These are phyloP conservation scores for Donacobius atricapilla DNA, from an alignment of 2,113 vertebrate species.

Conservation along the genomic window DNA sequence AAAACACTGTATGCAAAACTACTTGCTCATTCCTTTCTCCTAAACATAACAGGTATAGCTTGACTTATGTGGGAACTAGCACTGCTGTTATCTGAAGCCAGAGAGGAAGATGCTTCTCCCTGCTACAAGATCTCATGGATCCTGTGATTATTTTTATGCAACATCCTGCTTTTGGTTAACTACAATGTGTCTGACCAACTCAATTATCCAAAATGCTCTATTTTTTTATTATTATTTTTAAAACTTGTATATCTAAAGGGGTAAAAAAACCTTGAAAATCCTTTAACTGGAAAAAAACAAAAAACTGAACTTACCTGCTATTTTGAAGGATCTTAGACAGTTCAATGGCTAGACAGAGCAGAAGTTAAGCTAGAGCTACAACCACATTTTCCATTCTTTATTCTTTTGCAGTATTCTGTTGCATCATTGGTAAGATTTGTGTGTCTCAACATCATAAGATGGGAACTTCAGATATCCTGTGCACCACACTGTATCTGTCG, in stretches of 20 bases:
- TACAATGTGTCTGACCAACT: not conserved
- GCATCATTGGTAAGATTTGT: not conserved
- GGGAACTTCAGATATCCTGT: not conserved
- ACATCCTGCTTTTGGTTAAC: not conserved
- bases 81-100: not conserved
- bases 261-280: constrained; percentile 30
- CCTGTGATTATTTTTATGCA: not conserved
- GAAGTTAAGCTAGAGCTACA: not conserved
- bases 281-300: not conserved
- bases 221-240: not conserved
- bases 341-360: not conserved
- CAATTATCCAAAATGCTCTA: not conserved
- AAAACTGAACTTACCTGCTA: not conserved
- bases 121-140: not conserved
- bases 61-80: constrained; percentile 3
- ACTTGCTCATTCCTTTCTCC: constrained; percentile 16
- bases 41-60: not conserved
- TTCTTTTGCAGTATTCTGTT: not conserved
- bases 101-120: not conserved
- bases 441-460: not conserved
- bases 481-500: not conserved
- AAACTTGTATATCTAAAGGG: constrained; percentile 8
- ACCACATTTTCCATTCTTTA: not conserved
- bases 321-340: not conserved
- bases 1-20: constrained; percentile 71